Percentiles rank a stretch among this genome's conserved stretches.
These are phyloP conservation scores for Panagrolaimus sp. DNA, from an alignment of 1,140 invertebrate genomes.

Conservation along the genomic window DNA sequence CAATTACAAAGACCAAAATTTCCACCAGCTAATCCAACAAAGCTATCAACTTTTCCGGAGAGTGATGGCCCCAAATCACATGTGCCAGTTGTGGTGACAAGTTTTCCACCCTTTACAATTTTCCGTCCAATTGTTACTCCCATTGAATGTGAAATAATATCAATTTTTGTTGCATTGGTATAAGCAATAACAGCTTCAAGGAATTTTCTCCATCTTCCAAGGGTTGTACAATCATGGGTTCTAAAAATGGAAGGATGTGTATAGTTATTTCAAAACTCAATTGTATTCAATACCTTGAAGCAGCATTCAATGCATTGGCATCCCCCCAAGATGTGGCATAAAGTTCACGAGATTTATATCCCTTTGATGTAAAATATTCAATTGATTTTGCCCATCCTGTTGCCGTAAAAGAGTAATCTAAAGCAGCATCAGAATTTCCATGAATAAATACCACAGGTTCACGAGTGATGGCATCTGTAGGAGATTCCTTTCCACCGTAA, in stretches of 20 bases:
- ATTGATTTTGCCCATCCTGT: slow-evolving; percentile 5
- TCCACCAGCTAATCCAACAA: background rate
- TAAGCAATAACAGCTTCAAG: slow-evolving; percentile 9
- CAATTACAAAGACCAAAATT: slow-evolving; percentile 16
- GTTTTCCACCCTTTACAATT: slow-evolving; percentile 2
- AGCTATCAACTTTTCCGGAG: slow-evolving; percentile 7
- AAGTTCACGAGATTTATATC: background rate
- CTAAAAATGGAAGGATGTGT: too few relatives aligned
- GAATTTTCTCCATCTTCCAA: slow-evolving; percentile 2
- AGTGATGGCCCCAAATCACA: background rate
- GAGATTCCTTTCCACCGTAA: background rate
- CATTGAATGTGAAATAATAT: slow-evolving; percentile 7
- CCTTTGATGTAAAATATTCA: background rate
- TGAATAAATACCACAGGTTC: slow-evolving; percentile 11
- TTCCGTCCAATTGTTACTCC: slow-evolving; percentile 11
- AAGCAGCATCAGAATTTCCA: slow-evolving; percentile 10
- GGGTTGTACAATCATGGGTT: slow-evolving; percentile 11
- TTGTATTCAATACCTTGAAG: background rate
- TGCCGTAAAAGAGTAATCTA: background rate
- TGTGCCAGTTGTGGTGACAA: background rate
- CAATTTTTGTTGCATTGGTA: slow-evolving; percentile 5
- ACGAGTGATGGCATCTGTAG: background rate
- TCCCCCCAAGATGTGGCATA: slow-evolving; percentile 1
- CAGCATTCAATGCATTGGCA: background rate
- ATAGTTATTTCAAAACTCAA: too few relatives aligned